Evolutionary conservation across 2,113 vertebrate genomes (phyloP), one percentile per base, ranked within the genome.

Genomic region (Lagopus muta): DNA sequence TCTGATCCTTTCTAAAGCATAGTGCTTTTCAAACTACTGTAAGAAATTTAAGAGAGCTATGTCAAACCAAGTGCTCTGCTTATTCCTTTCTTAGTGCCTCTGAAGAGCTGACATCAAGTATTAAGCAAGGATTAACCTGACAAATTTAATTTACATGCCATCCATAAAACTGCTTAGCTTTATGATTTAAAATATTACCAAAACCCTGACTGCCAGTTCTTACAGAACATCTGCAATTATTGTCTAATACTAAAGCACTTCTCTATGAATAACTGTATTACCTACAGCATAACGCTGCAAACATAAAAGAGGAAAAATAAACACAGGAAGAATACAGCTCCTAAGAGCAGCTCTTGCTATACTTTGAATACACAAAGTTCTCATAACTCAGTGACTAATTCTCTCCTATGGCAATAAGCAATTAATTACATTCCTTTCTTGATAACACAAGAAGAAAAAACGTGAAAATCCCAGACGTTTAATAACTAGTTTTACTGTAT

Each of bases 371-470:
- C 17, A 82, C 32, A 67, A 89, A 89, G 61, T 38, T 30, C 58
- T 86, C 38, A 21, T 47, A 90, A 84, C 28, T 77, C 70, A 28
- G 15, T 58, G 60, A 93, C 25, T 24, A 2, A 77, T 36, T 85
- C 34, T 66, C 47, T 81, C 73, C 47, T 36, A 42, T 8, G 54
- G 73, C 65, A 92, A 71, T 34, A 88, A 81, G 52, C 69, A 94
- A 92, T 89, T 93, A 91, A 86, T 86, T 15, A 87, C 58, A 65
- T 79, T 85, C 47, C 34, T 82, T 72, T 65, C 58, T 65, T 12
- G 38, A 24, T 38, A 86, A 73, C 6, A 61, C 6, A 2, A 50
- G 16, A 2, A 38, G 32, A 45, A 30, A 4, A 4, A 3, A 36
- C 1, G 3, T 61, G 28, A 28, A n/a, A 6, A 11, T 11, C 38